These are phyloP conservation scores for Gymnorhina tibicen DNA, from an alignment of 2,113 vertebrate species.

Conservation along the genomic window DNA sequence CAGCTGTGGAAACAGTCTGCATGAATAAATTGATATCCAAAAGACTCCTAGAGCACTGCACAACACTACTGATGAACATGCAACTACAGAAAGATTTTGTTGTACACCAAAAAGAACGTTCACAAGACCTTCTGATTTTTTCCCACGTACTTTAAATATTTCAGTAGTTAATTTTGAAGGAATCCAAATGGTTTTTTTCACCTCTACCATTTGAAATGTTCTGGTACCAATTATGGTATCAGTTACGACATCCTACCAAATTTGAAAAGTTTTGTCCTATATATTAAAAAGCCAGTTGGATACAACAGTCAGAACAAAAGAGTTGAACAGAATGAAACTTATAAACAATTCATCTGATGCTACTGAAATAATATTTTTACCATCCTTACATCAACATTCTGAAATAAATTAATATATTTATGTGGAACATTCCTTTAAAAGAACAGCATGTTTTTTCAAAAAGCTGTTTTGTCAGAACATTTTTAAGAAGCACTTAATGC, in stretches of 20 bases:
- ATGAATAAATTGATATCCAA: neutral
- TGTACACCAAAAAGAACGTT: neutral
- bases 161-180: neutral
- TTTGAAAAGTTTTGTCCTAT: neutral
- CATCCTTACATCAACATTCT: neutral
- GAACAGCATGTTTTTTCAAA: neutral
- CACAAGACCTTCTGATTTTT: neutral
- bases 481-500: neutral
- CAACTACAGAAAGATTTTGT: neutral
- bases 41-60: neutral
- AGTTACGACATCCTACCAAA: neutral
- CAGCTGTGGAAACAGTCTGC: neutral
- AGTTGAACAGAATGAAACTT: neutral
- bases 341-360: neutral
- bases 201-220: neutral
- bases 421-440: neutral
- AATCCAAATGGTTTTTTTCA: neutral
- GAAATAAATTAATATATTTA: neutral
- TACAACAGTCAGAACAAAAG: neutral
- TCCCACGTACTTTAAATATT: neutral
- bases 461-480: neutral
- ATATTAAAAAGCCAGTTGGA: neutral
- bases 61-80: neutral
- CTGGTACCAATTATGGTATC: neutral
- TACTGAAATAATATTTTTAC: neutral